phyloP scores from a whole-genome alignment of 35 echinoderm and acorn worm genomes.

The Apostichopus californicus region DNA sequence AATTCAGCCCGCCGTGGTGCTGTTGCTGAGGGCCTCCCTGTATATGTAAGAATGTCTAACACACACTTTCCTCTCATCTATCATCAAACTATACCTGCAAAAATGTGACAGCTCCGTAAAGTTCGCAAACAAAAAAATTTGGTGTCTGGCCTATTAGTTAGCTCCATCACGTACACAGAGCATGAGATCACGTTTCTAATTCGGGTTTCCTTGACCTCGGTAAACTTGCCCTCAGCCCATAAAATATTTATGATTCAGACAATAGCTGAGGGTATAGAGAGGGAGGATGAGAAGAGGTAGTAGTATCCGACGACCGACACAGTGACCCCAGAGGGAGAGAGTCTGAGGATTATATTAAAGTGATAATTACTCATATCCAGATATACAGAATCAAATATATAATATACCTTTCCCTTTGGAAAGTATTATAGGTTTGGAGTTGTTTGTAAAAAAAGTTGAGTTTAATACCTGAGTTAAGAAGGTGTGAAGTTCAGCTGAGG shows the following conservation, averaged over 20 bases:
- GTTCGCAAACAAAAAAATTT: background rate
- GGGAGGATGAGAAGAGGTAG: background rate
- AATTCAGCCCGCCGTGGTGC: too few relatives aligned
- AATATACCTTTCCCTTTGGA: too few relatives aligned
- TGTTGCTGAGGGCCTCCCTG: too few relatives aligned
- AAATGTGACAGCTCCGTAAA: background rate
- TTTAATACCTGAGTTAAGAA: too few relatives aligned
- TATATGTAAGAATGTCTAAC: too few relatives aligned
- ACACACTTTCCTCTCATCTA: too few relatives aligned
- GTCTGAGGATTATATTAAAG: background rate
- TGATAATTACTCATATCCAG: background rate
- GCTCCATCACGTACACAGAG: conserved; percentile 38
- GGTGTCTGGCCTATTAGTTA: conserved; percentile 22
- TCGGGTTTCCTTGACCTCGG: conserved; percentile 29
- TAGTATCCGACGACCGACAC: background rate
- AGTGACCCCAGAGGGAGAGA: background rate
- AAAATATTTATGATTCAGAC: conserved; percentile 33
- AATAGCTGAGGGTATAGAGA: background rate
- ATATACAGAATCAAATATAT: background rate
- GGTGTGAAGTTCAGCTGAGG: too few relatives aligned
- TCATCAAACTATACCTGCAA: background rate
- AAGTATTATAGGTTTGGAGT: too few relatives aligned
- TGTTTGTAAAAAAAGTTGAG: too few relatives aligned
- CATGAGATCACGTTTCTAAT: conserved; percentile 25
- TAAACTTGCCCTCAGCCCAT: conserved; percentile 11